Evolutionary conservation across 2,888 invertebrate species (phyloP), one percentile per base, ranked within the genome.

Genomic region (Brachynemurus nebulosus): DNA sequence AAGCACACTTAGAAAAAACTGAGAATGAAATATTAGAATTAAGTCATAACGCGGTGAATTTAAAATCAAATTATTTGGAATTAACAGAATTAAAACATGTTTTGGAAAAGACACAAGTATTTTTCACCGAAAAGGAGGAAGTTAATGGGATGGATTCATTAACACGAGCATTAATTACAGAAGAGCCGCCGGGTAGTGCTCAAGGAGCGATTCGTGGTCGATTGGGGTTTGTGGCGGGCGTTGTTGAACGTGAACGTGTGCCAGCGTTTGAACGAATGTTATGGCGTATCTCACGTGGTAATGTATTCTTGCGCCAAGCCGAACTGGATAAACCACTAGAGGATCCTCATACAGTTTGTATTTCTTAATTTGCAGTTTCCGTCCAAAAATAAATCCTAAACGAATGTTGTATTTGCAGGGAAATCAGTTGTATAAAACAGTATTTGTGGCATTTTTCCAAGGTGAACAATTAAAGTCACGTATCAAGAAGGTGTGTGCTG

Each of bases 11-110:
- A 61, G 96, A 97, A 65, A 92, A 93, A 67, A 85, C 92, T 17
- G 96, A 97, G 64, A 86, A 86, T 53, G 96, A 97, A 65, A 81
- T 97, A 52, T 73, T 88, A 43, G 95, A 96, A 66, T 73, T 97
- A 50, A 90, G 91, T 47, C 84, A 86, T 58, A 96, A 93, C 62
- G 89, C 90, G 7, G 85, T 92, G 47, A 91, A 88, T 58, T 64
- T 96, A 56, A 89, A 91, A 66, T 83, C 85, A 53, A 96, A 95
- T 65, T 93, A 74, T 61, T 68, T 90, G 52, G 95, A 96, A 62
- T 70, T 97, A 57, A 88, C 85, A 1, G 96, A 97, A 65, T 65
- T 97, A 55, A 81, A 76, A 52, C 86, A 90, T 58, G 93, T 97
- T 30, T 71, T 97, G 44, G 84, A 88, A 62, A 93, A 91, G 63